These are phyloP conservation scores for Brachyistius frenatus DNA, from an alignment of 2,113 vertebrate genomes.

Conservation along the genomic window DNA sequence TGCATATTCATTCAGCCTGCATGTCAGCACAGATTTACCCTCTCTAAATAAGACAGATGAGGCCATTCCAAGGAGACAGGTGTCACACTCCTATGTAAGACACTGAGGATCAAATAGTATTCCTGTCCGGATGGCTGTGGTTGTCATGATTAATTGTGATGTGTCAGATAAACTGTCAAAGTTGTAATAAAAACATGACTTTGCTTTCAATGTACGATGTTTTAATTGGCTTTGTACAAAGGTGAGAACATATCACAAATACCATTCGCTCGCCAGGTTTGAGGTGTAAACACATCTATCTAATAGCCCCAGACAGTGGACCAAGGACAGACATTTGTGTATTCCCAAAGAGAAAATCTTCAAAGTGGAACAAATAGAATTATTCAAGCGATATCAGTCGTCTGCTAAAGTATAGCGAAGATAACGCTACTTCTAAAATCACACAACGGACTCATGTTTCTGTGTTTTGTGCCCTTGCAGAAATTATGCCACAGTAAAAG, in stretches of 20 bases:
- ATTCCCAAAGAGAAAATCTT: conserved; percentile 47
- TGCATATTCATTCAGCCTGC: conserved; percentile 25
- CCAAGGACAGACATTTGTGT: conserved; percentile 57
- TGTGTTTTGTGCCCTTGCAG: conserved; percentile 30
- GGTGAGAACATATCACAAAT: conserved; percentile 26
- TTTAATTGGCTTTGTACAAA: background rate
- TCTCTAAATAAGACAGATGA: conserved; percentile 47
- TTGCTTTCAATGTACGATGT: background rate
- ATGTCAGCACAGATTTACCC: conserved; percentile 30
- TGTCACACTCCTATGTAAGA: conserved; percentile 2
- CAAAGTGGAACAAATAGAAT: conserved; percentile 73
- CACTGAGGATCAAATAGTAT: conserved; percentile 5
- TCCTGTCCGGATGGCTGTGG: background rate
- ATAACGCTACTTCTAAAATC: conserved; percentile 47
- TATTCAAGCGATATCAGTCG: conserved; percentile 61
- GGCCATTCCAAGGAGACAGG: conserved; percentile 25
- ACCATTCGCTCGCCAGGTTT: background rate
- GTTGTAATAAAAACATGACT: conserved; percentile 4
- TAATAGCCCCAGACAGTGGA: conserved; percentile 23
- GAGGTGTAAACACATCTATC: conserved; percentile 31
- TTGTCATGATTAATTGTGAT: conserved; percentile 1
- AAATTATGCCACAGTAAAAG: conserved; percentile 28
- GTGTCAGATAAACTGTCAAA: background rate
- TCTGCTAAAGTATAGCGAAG: conserved; percentile 35
- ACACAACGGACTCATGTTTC: conserved; percentile 33